These are phyloP conservation scores for Drosophila bifasciata DNA, from an alignment of 1,140 invertebrate genomes.

Conservation along the genomic window DNA sequence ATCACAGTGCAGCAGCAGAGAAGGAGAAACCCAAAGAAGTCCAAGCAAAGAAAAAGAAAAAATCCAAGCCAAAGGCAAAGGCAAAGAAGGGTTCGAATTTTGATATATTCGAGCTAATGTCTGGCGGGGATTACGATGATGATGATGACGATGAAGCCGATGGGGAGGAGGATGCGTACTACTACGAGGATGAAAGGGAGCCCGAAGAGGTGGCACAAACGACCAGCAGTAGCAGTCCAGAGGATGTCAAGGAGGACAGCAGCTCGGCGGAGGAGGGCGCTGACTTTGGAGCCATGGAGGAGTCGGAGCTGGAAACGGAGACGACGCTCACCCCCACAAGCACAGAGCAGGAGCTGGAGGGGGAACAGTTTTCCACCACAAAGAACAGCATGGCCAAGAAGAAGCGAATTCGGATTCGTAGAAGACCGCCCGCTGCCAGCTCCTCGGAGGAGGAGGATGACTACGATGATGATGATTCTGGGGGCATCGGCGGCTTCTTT, in stretches of 20 bases:
- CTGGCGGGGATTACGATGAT: constrained; percentile 53
- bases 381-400: constrained; percentile 67
- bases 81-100: constrained; percentile 29
- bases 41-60: neutral
- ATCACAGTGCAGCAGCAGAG: constrained; percentile 15
- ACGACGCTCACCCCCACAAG: neutral
- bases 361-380: constrained; percentile 24
- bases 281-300: constrained; percentile 72
- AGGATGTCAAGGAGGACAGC: constrained; percentile 46
- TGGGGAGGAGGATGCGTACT: constrained; percentile 46
- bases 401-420: constrained; percentile 55
- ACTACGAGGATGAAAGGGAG: constrained; percentile 19
- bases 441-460: constrained; percentile 53
- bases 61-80: constrained; percentile 6
- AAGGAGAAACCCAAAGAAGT: neutral
- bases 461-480: constrained; percentile 45
- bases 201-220: neutral
- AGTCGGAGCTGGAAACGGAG: constrained; percentile 22
- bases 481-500: constrained; percentile 65
- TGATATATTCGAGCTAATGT: constrained; percentile 59
- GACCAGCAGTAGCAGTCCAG: constrained; percentile 2
- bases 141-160: constrained; percentile 21
- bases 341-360: constrained; percentile 2
- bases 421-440: constrained; percentile 44
- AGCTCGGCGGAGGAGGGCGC: constrained; percentile 74